Conservation (phyloP, 2,113 vertebrate genomes). For the Phalacrocorax aristotelis region DNA sequence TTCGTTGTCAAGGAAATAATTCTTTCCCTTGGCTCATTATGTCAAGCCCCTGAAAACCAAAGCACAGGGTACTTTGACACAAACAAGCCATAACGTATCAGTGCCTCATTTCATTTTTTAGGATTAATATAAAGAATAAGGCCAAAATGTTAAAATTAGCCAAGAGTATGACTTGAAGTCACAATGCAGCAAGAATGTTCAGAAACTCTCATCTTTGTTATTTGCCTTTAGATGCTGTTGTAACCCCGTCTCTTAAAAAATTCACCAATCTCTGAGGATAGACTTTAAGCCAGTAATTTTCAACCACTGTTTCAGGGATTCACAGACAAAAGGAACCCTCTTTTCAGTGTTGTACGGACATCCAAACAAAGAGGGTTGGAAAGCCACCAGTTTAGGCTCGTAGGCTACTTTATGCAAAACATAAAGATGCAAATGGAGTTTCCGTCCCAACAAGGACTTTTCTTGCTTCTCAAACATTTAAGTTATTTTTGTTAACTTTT, state of each 20-base stretch:
- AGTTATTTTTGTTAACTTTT: slow-evolving; percentile 44
- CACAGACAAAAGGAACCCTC: neutral
- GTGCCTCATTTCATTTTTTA: neutral
- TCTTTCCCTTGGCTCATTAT: neutral
- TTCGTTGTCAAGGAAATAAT: neutral
- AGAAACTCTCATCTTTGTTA: neutral
- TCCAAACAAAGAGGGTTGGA: neutral
- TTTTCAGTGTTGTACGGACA: neutral
- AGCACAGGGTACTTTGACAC: neutral
- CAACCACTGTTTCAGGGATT: neutral
- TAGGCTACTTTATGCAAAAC: neutral
- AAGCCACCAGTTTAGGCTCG: neutral
- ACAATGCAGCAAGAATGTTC: neutral
- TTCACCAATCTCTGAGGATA: neutral
- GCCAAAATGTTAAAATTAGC: neutral
- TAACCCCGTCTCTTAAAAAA: neutral
- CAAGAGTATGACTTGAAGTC: neutral
- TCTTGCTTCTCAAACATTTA: neutral
- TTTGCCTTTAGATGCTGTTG: neutral
- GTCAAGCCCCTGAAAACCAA: neutral
- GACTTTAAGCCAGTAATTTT: neutral
- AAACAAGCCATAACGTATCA: neutral
- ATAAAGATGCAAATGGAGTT: neutral
- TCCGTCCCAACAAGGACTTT: slow-evolving; percentile 11
- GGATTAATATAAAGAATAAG: neutral